Percentiles rank a stretch among this genome's conserved stretches.
These are phyloP conservation scores for Habroteleia sp. DNA, from an alignment of 2,888 invertebrate species.

Conservation along the genomic window DNA sequence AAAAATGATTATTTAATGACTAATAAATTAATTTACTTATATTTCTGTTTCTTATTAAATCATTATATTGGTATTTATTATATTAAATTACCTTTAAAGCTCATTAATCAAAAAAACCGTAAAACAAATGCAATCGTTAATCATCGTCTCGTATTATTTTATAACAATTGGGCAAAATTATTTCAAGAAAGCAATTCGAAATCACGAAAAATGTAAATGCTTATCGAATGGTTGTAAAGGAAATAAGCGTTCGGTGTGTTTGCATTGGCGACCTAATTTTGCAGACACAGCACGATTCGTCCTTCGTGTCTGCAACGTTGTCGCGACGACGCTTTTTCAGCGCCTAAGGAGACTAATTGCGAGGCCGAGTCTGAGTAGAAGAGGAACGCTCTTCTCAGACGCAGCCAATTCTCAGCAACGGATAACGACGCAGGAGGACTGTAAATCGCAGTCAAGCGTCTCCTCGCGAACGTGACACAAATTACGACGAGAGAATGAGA, in stretches of 20 bases:
- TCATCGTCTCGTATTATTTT: too few relatives aligned
- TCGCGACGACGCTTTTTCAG: conserved; percentile 51
- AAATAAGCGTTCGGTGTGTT: too few relatives aligned
- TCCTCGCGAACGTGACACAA: conserved; percentile 56
- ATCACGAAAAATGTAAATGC: conserved; percentile 14
- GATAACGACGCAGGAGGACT: conserved; percentile 64
- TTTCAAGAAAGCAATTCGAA: background rate
- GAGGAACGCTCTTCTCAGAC: conserved; percentile 11
- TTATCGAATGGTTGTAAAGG: too few relatives aligned
- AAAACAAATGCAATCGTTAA: too few relatives aligned
- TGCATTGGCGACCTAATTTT: conserved; percentile 37
- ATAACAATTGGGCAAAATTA: background rate
- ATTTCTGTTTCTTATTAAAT: too few relatives aligned
- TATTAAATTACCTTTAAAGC: too few relatives aligned
- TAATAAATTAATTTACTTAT: too few relatives aligned
- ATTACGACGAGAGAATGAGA: conserved; percentile 45
- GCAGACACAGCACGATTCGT: conserved; percentile 44
- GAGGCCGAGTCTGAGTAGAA: conserved; percentile 1
- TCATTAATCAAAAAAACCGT: too few relatives aligned
- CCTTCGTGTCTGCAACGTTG: conserved; percentile 30
- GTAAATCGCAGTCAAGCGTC: conserved; percentile 45
- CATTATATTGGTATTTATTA: too few relatives aligned
- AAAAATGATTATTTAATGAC: too few relatives aligned
- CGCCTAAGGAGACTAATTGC: conserved; percentile 36
- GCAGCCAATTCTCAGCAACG: conserved; percentile 60